Evolutionary conservation across 2,797 vertebrate genomes (phyloP), one percentile per base, ranked within the genome.

Genomic region (Micrastur ruficollis): DNA sequence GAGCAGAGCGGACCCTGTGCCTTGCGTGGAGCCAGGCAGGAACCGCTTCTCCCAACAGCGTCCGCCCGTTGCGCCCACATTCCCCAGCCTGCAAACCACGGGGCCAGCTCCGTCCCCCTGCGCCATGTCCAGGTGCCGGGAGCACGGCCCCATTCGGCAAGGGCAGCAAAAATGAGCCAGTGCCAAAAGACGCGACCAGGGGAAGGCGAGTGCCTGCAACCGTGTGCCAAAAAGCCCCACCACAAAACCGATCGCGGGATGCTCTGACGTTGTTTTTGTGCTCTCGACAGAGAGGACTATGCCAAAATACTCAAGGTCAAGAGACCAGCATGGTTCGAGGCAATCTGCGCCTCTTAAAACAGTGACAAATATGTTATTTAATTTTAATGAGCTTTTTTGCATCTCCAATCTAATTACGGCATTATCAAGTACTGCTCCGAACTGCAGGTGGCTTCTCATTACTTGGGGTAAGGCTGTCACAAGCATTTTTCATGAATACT

Each of bases 381-480:
- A 98, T 98, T 98, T 98, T 98, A 98, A 98, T 98, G 98, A 98
- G 98, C 98, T 97, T 98, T 98, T 98, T 96, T 98, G 98, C 98
- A 98, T 98, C 98, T 98, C 98, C 98, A 97, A 98, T 98, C 98
- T 98, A 98, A 98, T 98, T 98, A 98, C 93, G 49, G 98, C 97
- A 98, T 98, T 98, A 98, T 98, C 98, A 98, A 98, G 98, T 95
- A 98, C 97, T 96, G 98, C 98, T 98, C 97, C 29, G 96, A 98
- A 97, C 98, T 97, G 98, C 98, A 98, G 98, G 98, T 98, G 98
- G 98, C 97, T 98, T 95, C 98, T 98, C 98, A 96, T 98, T 98
- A 97, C 98, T 93, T 85, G 97, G 96, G 96, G 94, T 81, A 93
- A 63, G 97, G 96, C 97, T 98, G 98, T 97, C 98, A 98, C 89